These are phyloP conservation scores for Channa striata DNA, from an alignment of 2,797 vertebrate genomes.

Conservation along the genomic window DNA sequence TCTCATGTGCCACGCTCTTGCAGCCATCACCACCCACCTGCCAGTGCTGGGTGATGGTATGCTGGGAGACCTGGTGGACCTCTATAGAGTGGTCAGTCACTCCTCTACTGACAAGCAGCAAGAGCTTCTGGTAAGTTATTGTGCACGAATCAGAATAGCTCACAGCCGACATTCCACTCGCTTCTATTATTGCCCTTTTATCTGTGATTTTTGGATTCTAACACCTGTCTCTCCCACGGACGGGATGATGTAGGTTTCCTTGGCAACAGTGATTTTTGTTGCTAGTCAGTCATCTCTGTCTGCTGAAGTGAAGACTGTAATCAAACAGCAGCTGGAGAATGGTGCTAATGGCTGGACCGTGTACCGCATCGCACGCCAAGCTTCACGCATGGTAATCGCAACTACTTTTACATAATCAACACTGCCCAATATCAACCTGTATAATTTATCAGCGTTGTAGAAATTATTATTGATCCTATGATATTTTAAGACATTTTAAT, in stretches of 20 bases:
- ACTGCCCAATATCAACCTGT: not conserved
- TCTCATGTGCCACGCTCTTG: slow-evolving; percentile 94
- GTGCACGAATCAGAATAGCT: not conserved
- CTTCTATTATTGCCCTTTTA: not conserved
- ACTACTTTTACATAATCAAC: not conserved
- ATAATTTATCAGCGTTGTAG: not conserved
- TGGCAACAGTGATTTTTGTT: slow-evolving; percentile 98
- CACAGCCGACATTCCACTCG: too few relatives aligned
- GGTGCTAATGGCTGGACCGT: slow-evolving; percentile 97
- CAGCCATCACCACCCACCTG: slow-evolving; percentile 94
- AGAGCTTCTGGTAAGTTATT: slow-evolving; percentile 92
- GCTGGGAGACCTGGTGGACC: slow-evolving; percentile 94
- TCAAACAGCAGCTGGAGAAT: slow-evolving; percentile 95
- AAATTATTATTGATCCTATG: too few relatives aligned
- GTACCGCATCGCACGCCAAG: slow-evolving; percentile 96
- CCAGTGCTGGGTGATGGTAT: slow-evolving; percentile 95
- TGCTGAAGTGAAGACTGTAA: slow-evolving; percentile 92
- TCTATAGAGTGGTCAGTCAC: slow-evolving; percentile 90
- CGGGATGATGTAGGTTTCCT: slow-evolving; percentile 87
- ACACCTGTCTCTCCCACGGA: not conserved
- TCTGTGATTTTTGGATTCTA: slow-evolving; percentile 9
- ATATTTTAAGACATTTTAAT: not conserved
- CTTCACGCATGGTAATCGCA: slow-evolving; percentile 91
- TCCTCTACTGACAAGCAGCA: slow-evolving; percentile 94
- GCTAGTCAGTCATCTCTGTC: slow-evolving; percentile 95